Conservation (phyloP, 2,888 invertebrate genomes). For the Labia minor region DNA sequence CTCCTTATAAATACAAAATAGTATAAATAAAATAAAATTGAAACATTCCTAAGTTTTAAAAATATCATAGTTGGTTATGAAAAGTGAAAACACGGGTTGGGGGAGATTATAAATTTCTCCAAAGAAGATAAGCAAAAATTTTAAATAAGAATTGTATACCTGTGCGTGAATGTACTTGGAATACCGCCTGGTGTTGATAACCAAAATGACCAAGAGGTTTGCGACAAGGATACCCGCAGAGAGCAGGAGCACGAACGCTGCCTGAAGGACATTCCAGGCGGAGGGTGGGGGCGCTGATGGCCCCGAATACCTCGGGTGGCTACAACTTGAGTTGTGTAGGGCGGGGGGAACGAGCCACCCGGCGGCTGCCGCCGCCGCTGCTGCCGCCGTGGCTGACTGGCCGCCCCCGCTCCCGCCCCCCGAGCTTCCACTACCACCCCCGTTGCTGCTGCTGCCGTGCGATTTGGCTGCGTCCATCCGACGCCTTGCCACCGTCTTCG, state of each 20-base stretch:
- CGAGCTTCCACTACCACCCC: slow-evolving; percentile 3
- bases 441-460: background rate
- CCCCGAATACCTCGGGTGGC: slow-evolving; percentile 50
- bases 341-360: slow-evolving; percentile 65
- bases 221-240: slow-evolving; percentile 70
- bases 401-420: slow-evolving; percentile 34
- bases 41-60: no score
- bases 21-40: no score
- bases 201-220: slow-evolving; percentile 68
- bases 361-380: background rate
- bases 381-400: slow-evolving; percentile 34
- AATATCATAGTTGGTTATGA: no score
- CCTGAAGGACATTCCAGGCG: slow-evolving; percentile 58
- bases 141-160: no score
- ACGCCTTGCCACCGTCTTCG: background rate
- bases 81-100: no score
- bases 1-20: no score
- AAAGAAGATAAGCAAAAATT: no score
- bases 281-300: slow-evolving; percentile 41
- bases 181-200: slow-evolving; percentile 72
- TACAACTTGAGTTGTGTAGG: slow-evolving; percentile 72
- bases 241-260: slow-evolving; percentile 61
- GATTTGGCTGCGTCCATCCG: background rate
- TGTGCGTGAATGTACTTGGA: slow-evolving; percentile 79
- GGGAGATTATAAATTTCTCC: no score